A percentile compares a stretch with the other conserved stretches of the same genome.
Evolutionary conservation across 2,113 vertebrate species (phyloP).

Genomic region (Callocephalon fimbriatum): DNA sequence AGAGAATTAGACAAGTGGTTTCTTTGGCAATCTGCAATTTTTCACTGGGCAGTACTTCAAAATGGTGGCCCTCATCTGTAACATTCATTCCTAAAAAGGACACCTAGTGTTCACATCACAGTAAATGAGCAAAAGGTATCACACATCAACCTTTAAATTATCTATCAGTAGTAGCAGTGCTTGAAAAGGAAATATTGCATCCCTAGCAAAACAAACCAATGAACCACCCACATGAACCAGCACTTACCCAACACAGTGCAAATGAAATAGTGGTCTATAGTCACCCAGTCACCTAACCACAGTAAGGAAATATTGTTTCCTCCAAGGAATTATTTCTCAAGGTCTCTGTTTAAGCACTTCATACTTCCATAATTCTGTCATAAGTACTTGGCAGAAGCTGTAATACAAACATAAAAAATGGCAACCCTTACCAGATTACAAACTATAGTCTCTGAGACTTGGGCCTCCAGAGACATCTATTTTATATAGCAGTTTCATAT

Average conservation of each 20-base stretch:
- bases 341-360: not conserved
- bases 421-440: conserved; percentile 9
- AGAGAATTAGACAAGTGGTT: not conserved
- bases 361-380: not conserved
- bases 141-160: not conserved
- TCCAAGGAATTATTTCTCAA: not conserved
- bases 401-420: not conserved
- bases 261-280: not conserved
- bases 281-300: conserved; percentile 13
- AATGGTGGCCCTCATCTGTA: not conserved
- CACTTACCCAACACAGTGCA: not conserved
- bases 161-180: not conserved
- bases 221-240: not conserved
- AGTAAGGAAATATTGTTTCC: not conserved
- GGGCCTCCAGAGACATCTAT: not conserved
- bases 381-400: conserved; percentile 22
- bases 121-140: not conserved
- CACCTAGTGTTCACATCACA: accelerated
- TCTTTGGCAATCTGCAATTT: not conserved
- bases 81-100: not conserved
- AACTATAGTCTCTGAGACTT: not conserved
- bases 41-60: not conserved
- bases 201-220: not conserved
- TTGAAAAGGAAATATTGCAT: not conserved
- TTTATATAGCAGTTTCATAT: not conserved